phyloP scores from a whole-genome alignment of 35 echinoderm and acorn worm species.

The Apostichopus japonicus region DNA sequence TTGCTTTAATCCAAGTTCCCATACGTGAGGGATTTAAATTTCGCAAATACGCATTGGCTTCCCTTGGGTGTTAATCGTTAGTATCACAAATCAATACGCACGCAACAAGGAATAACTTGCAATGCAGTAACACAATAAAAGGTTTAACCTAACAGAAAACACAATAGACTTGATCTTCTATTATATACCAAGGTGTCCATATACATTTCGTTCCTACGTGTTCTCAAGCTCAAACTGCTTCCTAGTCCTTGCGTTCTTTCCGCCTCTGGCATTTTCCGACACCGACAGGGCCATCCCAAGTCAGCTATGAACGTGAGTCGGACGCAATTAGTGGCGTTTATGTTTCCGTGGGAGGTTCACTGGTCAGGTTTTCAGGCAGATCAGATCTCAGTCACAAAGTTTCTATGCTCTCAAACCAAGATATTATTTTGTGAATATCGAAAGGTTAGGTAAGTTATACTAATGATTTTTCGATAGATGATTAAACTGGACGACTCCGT shows the following conservation, averaged over 20 bases:
- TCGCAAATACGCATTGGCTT: too few relatives aligned
- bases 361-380: background rate
- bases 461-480: background rate
- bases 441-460: background rate
- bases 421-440: background rate
- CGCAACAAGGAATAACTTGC: too few relatives aligned
- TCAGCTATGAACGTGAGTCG: background rate
- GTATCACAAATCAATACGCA: too few relatives aligned
- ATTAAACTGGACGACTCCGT: background rate
- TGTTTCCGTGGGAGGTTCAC: background rate
- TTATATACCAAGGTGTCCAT: too few relatives aligned
- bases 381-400: background rate
- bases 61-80: too few relatives aligned
- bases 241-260: background rate
- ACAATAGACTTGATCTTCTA: too few relatives aligned
- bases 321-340: background rate
- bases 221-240: too few relatives aligned
- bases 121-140: too few relatives aligned
- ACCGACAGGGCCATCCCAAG: background rate
- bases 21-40: too few relatives aligned
- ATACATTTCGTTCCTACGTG: too few relatives aligned
- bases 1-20: too few relatives aligned
- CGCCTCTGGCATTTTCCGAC: background rate
- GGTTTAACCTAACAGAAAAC: too few relatives aligned
- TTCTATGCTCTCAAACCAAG: background rate